Conservation (phyloP, 2,113 vertebrate genomes). For the Penelope pileata region DNA sequence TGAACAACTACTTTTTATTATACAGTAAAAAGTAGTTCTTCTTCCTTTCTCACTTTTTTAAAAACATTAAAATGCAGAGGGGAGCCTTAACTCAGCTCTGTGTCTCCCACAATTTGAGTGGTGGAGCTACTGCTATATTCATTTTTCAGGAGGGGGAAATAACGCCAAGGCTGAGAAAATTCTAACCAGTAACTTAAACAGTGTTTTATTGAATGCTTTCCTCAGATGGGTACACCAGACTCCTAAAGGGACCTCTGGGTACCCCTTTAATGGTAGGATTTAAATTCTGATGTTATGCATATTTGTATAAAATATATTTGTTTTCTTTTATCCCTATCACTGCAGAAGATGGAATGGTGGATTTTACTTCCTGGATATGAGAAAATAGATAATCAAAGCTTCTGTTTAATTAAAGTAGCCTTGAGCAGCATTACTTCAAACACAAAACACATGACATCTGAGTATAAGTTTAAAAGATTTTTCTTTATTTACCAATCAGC, state of each 20-base stretch:
- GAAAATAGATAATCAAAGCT: neutral
- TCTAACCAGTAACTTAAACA: neutral
- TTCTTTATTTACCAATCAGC: neutral
- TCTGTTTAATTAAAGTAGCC: neutral
- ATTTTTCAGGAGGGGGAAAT: neutral
- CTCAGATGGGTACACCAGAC: neutral
- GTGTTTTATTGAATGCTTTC: neutral
- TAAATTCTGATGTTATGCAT: neutral
- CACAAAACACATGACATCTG: neutral
- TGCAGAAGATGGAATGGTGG: neutral
- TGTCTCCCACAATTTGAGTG: neutral
- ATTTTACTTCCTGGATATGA: neutral
- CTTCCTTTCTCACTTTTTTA: neutral
- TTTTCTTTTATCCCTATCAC: neutral
- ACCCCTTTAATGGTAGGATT: neutral
- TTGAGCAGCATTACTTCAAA: neutral
- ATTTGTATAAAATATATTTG: neutral
- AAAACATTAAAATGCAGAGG: neutral
- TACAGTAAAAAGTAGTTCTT: neutral
- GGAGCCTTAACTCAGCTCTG: neutral
- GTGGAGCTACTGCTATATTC: neutral
- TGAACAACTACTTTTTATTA: neutral
- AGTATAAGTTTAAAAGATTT: neutral
- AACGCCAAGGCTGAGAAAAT: neutral
- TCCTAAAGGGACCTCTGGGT: neutral